Evolutionary conservation across 64 coral and sea anemone species (phyloP).

Genomic region (Dendrophyllia cribrosa): DNA sequence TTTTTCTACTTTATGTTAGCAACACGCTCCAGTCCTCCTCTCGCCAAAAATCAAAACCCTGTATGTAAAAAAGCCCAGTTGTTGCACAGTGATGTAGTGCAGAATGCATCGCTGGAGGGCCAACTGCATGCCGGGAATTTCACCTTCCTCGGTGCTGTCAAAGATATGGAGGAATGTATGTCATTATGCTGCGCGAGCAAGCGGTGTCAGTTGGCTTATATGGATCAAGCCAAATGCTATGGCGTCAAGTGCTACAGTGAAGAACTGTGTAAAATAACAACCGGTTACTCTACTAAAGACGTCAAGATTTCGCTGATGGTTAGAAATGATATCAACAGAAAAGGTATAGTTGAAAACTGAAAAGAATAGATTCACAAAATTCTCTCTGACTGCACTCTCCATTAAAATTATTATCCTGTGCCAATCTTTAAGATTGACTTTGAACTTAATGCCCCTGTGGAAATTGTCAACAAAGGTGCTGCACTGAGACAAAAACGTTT

Average conservation of each 20-base stretch:
- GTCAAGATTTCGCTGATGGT: constrained; percentile 97
- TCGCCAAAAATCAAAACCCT: constrained; percentile 94
- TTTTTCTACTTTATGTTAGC: constrained; percentile 44
- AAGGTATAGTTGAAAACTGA: constrained; percentile 53
- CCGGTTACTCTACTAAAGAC: constrained; percentile 76
- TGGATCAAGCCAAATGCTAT: constrained; percentile 90
- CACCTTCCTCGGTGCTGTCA: constrained; percentile 80
- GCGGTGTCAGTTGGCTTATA: constrained; percentile 86
- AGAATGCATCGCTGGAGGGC: constrained; percentile 85
- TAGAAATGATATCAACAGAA: constrained; percentile 92
- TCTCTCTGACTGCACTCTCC: too few species aligned
- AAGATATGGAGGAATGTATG: constrained; percentile 93
- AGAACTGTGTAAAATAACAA: constrained; percentile 84
- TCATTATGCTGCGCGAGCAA: constrained; percentile 86
- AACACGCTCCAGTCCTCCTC: constrained; percentile 82
- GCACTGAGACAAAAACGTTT: too few species aligned
- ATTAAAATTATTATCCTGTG: too few species aligned
- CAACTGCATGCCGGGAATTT: constrained; percentile 89
- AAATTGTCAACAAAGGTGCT: too few species aligned
- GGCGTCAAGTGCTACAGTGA: constrained; percentile 93
- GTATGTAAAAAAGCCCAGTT: constrained; percentile 94
- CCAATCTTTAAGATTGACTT: too few species aligned
- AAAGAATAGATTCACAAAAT: too few species aligned
- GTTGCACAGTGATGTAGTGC: constrained; percentile 83
- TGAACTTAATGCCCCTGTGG: too few species aligned